Conservation (phyloP, 2,113 vertebrate species). For the Lepisosteus oculatus region DNA sequence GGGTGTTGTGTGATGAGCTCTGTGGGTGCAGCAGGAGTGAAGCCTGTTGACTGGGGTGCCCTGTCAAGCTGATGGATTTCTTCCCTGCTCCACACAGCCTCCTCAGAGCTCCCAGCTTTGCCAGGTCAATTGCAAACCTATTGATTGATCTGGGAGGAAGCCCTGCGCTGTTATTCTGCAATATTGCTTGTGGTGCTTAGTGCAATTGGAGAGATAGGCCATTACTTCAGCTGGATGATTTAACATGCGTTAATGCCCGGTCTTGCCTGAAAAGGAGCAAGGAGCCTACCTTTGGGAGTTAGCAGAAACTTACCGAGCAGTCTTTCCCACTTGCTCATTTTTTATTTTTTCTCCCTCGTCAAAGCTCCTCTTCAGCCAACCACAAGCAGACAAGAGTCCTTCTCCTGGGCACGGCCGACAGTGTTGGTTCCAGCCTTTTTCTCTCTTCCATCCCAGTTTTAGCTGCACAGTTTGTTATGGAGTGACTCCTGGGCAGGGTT, state of each 20-base stretch:
- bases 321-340: conserved; percentile 1
- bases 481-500: too few relatives aligned
- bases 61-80: conserved; percentile 9
- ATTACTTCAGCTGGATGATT: conserved; percentile 32
- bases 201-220: conserved; percentile 28
- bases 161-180: conserved; percentile 23
- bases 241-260: conserved; percentile 21
- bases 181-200: conserved; percentile 28
- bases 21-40: not conserved
- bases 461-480: too few relatives aligned
- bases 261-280: conserved; percentile 20
- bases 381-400: not conserved
- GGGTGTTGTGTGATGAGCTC: not conserved
- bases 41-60: not conserved
- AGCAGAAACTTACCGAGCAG: conserved; percentile 4
- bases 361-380: conserved; percentile 5
- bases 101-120: conserved; percentile 1
- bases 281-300: conserved; percentile 1
- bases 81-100: too few relatives aligned
- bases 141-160: conserved; percentile 27
- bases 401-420: not conserved
- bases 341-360: conserved; percentile 6
- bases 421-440: too few relatives aligned
- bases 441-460: too few relatives aligned
- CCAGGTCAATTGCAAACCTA: conserved; percentile 30